Base-by-base conservation (phyloP, 2,113 vertebrate species). In the Rhodinocichla rosea region DNA sequence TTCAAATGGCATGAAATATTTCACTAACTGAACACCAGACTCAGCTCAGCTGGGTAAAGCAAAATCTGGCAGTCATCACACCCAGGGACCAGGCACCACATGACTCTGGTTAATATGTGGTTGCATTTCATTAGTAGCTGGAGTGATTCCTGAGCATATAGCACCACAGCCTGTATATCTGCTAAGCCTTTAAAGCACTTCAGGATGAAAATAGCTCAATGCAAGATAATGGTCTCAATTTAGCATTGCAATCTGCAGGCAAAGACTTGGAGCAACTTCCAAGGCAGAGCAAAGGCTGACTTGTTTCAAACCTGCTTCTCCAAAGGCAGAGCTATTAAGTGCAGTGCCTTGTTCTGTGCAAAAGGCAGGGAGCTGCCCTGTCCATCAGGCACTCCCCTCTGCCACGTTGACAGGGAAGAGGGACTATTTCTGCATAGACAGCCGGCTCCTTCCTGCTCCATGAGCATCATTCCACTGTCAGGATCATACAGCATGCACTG, bases 41-140 rank as follows among this genome's bases (percentile, higher is more conserved):
- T 59, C 4, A 10, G 9, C 30, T 81, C 71, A 89, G 64, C 35
- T 75, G 92, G 33, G 40, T 86, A 49, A 78, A 93, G 49, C 35
- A 88, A 60, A 87, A 90, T 77, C 85, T 83, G 71, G 85, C 68
- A 90, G 75, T 44, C 82, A 74, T 83, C 68, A 74, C 3, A 6
- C 49, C 47, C 71, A 67, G 82, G 39, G 71, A 90, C 55, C 76
- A 94, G 71, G 81, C 69, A 75, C 56, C 56, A 49, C 57, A 63
- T 4, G 8, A 55, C 68, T 85, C 67, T 78, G 28, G 59, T 90
- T 93, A 94, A 95, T 92, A 88, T 63, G 85, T 86, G 68, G 60
- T 82, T 91, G 90, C 91, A 93, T 94, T 96, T 96, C 82, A 94
- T 94, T 94, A 95, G 75, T 23, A 63, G 74, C 71, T 94, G 84